Percentiles rank a stretch among this genome's conserved stretches.
Evolutionary conservation across 2,797 vertebrate genomes (phyloP).

Genomic region (Phoebastria nigripes): DNA sequence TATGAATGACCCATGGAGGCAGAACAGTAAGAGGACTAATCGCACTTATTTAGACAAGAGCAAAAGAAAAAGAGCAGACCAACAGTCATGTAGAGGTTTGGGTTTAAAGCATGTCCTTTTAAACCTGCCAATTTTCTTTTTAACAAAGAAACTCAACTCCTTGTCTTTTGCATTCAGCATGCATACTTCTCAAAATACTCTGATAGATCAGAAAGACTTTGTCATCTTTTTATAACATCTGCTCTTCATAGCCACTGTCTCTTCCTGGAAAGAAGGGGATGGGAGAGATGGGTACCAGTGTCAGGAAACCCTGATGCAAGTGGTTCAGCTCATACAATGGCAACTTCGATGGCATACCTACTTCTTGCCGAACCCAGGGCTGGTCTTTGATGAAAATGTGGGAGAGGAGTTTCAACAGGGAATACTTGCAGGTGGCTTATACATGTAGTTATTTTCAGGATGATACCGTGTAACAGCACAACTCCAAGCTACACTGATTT

Average conservation of each 20-base stretch:
- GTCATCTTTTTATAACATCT: not conserved
- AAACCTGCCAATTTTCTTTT: not conserved
- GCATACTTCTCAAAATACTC: not conserved
- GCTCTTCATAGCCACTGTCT: not conserved
- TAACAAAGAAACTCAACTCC: not conserved
- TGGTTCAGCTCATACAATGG: not conserved
- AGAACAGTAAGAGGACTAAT: not conserved
- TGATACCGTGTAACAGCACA: not conserved
- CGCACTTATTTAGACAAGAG: rapidly evolving
- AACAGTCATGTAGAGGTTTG: not conserved
- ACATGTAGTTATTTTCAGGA: not conserved
- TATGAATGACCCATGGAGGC: not conserved
- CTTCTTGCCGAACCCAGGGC: not conserved
- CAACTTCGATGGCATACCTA: not conserved
- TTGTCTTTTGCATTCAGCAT: not conserved
- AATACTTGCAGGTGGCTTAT: not conserved
- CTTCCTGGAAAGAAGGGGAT: not conserved
- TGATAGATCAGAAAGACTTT: not conserved
- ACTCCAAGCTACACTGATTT: not conserved
- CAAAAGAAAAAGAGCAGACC: not conserved
- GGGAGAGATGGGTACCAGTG: not conserved
- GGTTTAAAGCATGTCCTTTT: not conserved
- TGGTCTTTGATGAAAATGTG: not conserved
- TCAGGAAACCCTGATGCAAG: not conserved
- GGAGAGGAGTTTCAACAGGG: not conserved